These are phyloP conservation scores for Irena cyanogastra DNA, from an alignment of 2,113 vertebrate species.

Conservation along the genomic window DNA sequence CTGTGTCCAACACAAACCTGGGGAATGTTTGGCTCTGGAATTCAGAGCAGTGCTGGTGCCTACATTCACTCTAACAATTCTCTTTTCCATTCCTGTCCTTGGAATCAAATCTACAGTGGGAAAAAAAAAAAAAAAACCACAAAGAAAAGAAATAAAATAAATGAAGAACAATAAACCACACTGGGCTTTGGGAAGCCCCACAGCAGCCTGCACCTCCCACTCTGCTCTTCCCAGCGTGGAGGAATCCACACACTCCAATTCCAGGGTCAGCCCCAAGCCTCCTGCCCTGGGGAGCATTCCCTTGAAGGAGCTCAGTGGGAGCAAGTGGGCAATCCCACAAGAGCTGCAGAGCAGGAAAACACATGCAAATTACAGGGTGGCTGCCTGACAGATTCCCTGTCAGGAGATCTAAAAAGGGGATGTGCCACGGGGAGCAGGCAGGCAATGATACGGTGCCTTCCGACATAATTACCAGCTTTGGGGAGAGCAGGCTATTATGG, in stretches of 20 bases:
- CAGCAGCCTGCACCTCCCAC: background rate
- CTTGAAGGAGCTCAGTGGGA: background rate
- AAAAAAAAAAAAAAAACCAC: no score
- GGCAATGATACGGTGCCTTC: background rate
- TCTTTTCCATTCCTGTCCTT: background rate
- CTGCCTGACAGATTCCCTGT: conserved; percentile 10
- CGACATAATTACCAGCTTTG: background rate
- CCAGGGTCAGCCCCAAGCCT: background rate
- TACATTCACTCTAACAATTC: fast-evolving
- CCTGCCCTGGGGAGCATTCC: background rate
- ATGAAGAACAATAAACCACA: background rate
- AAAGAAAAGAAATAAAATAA: background rate
- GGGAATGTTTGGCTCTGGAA: background rate
- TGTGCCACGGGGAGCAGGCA: background rate
- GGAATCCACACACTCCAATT: background rate
- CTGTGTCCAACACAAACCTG: background rate
- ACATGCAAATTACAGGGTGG: conserved; percentile 36
- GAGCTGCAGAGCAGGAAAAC: background rate
- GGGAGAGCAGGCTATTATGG: background rate
- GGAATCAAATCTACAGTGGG: background rate
- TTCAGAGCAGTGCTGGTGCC: background rate
- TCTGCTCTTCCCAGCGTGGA: background rate
- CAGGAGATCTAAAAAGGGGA: background rate
- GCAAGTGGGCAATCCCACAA: background rate
- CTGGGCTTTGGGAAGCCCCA: background rate